Evolutionary conservation across 2,888 invertebrate genomes (phyloP).

Genomic region (Agrochola litura): DNA sequence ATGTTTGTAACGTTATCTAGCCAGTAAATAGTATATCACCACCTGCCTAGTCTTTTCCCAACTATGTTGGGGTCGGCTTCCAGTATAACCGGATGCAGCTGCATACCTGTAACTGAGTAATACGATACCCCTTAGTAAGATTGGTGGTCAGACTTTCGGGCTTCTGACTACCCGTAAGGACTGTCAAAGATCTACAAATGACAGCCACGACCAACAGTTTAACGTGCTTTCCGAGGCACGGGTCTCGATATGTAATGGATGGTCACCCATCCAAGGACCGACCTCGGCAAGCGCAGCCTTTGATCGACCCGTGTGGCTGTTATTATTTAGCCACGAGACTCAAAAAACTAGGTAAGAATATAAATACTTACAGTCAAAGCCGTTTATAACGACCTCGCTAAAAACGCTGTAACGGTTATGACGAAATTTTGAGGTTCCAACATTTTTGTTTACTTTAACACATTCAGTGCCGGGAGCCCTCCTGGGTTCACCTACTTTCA

Average conservation of each 20-base stretch:
- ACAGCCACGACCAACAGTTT: too few species aligned
- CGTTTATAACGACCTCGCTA: too few species aligned
- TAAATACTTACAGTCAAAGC: background rate
- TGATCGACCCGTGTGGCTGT: background rate
- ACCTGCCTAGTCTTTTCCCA: background rate
- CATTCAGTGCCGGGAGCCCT: too few species aligned
- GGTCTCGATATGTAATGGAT: background rate
- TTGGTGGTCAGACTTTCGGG: background rate
- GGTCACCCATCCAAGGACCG: background rate
- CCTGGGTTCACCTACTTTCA: too few species aligned
- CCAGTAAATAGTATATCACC: background rate
- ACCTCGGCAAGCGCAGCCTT: background rate
- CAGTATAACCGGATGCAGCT: background rate
- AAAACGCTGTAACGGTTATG: too few species aligned
- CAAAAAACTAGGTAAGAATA: background rate
- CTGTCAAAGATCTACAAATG: too few species aligned
- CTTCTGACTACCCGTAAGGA: background rate
- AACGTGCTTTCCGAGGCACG: too few species aligned
- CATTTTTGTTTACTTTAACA: too few species aligned
- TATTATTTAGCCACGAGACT: background rate
- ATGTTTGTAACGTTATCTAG: too few species aligned
- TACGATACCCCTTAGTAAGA: background rate
- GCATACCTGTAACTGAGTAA: background rate
- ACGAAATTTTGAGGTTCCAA: too few species aligned
- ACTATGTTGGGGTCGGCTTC: background rate